phyloP scores from a whole-genome alignment of 2,113 vertebrate genomes.

The Dermatemys mawii region DNA sequence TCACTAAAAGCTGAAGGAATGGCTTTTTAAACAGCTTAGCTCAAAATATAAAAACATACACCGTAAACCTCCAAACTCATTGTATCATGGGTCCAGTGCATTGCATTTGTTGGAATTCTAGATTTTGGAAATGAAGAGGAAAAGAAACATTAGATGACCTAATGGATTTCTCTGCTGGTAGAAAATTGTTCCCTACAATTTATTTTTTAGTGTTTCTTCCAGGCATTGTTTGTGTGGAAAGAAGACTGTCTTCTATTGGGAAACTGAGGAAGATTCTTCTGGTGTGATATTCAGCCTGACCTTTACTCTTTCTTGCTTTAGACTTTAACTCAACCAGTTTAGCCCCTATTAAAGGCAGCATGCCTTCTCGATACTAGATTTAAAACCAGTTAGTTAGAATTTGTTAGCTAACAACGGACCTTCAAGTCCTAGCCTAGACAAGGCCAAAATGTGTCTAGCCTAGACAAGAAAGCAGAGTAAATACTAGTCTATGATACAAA shows the following conservation, averaged over 20 bases:
- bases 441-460: neutral
- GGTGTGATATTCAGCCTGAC: too few species aligned
- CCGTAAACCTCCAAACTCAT: neutral
- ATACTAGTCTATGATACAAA: too few species aligned
- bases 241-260: neutral
- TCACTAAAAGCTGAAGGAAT: neutral
- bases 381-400: neutral
- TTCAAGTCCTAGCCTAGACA: neutral
- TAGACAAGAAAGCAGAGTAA: neutral
- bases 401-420: neutral
- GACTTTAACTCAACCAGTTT: neutral
- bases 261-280: neutral
- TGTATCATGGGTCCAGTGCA: neutral
- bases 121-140: neutral
- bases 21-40: neutral
- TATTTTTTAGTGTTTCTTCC: neutral
- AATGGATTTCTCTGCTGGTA: neutral
- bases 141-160: neutral
- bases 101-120: neutral
- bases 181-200: neutral
- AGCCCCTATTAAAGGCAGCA: neutral
- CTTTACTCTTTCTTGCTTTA: neutral
- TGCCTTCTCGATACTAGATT: neutral
- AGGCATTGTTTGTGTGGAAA: neutral
- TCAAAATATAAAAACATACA: neutral